Evolutionary conservation across 2,888 invertebrate species (phyloP).

Genomic region (Dusona sp.): DNA sequence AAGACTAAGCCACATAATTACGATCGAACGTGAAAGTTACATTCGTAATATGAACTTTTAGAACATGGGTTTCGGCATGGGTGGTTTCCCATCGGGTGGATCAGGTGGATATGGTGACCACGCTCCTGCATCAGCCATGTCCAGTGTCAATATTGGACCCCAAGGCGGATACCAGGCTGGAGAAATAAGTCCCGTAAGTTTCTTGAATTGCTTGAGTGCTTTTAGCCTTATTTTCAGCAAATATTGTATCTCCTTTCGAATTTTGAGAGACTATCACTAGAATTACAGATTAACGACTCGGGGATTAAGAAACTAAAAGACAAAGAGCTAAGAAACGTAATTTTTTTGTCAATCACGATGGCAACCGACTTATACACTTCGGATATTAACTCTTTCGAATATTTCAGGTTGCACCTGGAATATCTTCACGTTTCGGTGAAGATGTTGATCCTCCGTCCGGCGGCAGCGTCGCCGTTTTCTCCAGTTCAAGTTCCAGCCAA

Average conservation of each 20-base stretch:
- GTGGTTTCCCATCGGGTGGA: neutral
- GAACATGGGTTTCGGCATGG: neutral
- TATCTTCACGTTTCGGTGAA: conserved; percentile 80
- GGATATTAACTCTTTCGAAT: neutral
- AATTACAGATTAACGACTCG: neutral
- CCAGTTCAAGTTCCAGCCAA: conserved; percentile 88
- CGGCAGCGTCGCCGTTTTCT: conserved; percentile 86
- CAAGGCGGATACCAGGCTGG: conserved; percentile 77
- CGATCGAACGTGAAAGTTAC: neutral
- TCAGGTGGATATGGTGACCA: conserved; percentile 9
- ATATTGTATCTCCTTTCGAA: neutral
- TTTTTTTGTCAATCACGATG: neutral
- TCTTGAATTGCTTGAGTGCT: neutral
- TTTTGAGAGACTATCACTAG: neutral
- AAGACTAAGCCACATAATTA: neutral
- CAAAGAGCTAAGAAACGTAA: neutral
- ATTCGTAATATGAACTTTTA: neutral
- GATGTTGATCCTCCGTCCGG: conserved; percentile 78
- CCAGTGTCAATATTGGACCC: conserved; percentile 76
- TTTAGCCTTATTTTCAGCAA: neutral
- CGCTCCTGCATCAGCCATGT: conserved; percentile 68
- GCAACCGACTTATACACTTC: neutral
- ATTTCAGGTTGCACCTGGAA: conserved; percentile 75
- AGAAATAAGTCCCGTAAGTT: conserved; percentile 77
- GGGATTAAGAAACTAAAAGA: neutral